These are phyloP conservation scores for Pantherophis vulpinus DNA, from an alignment of 2,797 vertebrate species.

Conservation along the genomic window DNA sequence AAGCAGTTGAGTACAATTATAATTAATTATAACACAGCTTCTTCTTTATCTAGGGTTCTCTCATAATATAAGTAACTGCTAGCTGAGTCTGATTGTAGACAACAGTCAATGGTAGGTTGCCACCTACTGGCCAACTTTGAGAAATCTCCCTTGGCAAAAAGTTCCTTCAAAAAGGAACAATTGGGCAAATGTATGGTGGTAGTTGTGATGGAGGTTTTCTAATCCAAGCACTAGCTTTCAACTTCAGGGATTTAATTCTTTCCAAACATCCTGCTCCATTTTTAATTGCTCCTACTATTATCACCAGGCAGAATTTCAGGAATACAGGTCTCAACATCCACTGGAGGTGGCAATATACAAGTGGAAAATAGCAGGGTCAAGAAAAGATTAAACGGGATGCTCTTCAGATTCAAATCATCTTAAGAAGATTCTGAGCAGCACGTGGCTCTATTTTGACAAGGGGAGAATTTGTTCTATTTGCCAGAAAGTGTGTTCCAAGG, in stretches of 20 bases:
- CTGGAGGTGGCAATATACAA: background rate
- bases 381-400: background rate
- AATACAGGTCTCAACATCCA: background rate
- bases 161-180: background rate
- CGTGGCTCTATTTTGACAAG: background rate
- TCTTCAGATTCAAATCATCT: background rate
- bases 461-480: background rate
- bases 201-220: background rate
- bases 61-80: slow-evolving; percentile 32
- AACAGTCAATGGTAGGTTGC: slow-evolving; percentile 74
- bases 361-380: background rate
- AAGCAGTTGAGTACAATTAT: slow-evolving; percentile 48
- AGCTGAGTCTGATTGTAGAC: slow-evolving; percentile 3
- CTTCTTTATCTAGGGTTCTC: slow-evolving; percentile 34
- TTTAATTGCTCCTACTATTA: background rate
- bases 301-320: background rate
- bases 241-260: background rate
- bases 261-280: background rate
- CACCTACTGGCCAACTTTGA: slow-evolving; percentile 69
- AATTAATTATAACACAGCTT: slow-evolving; percentile 55
- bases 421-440: background rate
- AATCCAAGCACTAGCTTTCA: background rate
- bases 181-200: background rate
- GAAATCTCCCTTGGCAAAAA: slow-evolving; percentile 34
- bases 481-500: background rate